Evolutionary conservation across 2,113 vertebrate species (phyloP).

Genomic region (Mus spicilegus): DNA sequence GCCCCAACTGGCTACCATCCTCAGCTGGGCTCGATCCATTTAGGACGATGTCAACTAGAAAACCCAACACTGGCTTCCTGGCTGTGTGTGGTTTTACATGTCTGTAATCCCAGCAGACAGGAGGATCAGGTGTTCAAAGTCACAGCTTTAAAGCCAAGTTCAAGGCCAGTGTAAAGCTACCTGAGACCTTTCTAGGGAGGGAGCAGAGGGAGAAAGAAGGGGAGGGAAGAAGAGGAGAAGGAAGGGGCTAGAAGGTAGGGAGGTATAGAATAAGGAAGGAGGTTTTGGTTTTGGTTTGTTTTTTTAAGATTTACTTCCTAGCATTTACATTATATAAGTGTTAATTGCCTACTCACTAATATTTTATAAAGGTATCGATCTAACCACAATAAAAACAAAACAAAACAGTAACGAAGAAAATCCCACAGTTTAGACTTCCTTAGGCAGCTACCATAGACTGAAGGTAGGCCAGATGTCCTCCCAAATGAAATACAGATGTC

Average conservation of each 20-base stretch:
- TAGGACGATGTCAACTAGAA: background rate
- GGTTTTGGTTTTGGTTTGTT: no score
- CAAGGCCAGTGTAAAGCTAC: background rate
- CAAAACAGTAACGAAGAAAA: constrained; percentile 32
- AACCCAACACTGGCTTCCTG: background rate
- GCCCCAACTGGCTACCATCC: background rate
- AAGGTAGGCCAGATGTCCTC: background rate
- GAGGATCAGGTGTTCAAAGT: background rate
- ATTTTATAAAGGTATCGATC: background rate
- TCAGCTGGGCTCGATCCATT: constrained; percentile 3
- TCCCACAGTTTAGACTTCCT: background rate
- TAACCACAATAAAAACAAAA: background rate
- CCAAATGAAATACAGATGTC: background rate
- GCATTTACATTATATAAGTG: background rate
- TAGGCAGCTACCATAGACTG: background rate
- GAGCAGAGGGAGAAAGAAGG: no score
- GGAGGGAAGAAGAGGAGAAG: background rate
- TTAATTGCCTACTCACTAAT: background rate
- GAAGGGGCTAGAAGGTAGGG: background rate
- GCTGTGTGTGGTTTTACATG: background rate
- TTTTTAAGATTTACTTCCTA: background rate
- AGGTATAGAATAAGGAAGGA: no score
- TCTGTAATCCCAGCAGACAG: background rate
- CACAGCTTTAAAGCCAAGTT: background rate
- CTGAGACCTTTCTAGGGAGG: background rate